Conservation (phyloP, 1,140 invertebrate genomes). For the Mesaphorura yosii region DNA sequence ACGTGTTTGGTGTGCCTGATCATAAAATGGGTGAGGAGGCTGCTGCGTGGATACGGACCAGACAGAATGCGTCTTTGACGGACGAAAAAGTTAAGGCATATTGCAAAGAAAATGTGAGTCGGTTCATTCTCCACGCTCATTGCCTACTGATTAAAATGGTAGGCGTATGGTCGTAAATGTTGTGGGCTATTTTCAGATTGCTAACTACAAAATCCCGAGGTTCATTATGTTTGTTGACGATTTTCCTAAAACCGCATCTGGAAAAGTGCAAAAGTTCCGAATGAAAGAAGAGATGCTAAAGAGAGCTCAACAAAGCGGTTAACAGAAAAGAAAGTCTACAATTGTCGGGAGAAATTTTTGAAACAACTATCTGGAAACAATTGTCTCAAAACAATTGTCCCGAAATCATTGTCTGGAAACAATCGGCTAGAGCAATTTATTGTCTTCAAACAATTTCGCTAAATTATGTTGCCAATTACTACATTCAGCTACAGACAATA, state of each 20-base stretch:
- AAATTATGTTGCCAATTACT: too few relatives aligned
- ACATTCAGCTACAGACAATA: too few relatives aligned
- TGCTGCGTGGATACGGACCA: constrained; percentile 46
- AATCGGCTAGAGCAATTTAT: too few relatives aligned
- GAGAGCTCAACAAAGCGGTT: too few relatives aligned
- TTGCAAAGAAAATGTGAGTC: constrained; percentile 46
- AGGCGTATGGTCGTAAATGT: not conserved
- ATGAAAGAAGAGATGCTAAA: constrained; percentile 33
- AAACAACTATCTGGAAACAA: too few relatives aligned
- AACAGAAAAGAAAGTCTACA: too few relatives aligned
- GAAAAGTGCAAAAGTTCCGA: constrained; percentile 38
- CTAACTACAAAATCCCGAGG: constrained; percentile 46
- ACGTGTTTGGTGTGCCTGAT: constrained; percentile 52
- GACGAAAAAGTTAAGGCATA: constrained; percentile 42
- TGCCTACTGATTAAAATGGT: not conserved
- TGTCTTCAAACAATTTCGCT: too few relatives aligned
- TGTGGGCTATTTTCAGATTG: constrained; percentile 37
- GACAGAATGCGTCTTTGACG: constrained; percentile 35
- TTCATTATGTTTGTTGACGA: constrained; percentile 42
- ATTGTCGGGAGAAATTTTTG: too few relatives aligned
- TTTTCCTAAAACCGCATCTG: constrained; percentile 46
- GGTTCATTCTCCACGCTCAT: not conserved
- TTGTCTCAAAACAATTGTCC: too few relatives aligned
- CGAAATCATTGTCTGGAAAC: too few relatives aligned
- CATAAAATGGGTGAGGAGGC: constrained; percentile 49